Evolutionary conservation across 2,797 vertebrate genomes (phyloP).

Genomic region (Margarornis squamiger): DNA sequence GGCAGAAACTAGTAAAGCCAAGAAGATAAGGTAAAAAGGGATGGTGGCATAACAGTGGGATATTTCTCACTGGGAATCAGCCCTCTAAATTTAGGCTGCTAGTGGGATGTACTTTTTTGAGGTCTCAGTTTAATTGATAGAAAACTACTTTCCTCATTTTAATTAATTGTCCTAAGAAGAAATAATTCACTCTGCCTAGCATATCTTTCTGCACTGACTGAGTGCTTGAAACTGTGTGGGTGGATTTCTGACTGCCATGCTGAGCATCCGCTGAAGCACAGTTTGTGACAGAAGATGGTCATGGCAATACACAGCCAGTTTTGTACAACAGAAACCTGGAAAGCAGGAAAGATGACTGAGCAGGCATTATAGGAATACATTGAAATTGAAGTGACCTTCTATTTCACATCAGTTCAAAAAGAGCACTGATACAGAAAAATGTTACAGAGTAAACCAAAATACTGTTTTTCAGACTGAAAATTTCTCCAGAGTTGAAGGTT

Average conservation of each 20-base stretch:
- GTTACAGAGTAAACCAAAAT: not conserved
- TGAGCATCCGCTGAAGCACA: rapidly evolving
- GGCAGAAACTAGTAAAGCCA: not conserved
- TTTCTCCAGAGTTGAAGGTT: not conserved
- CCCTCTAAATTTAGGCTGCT: not conserved
- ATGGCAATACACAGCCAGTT: not conserved
- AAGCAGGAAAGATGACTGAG: not conserved
- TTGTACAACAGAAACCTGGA: not conserved
- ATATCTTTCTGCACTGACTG: not conserved
- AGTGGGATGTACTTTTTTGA: not conserved
- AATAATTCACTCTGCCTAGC: not conserved
- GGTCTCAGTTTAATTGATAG: not conserved
- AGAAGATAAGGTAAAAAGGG: not conserved
- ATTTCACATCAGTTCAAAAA: not conserved
- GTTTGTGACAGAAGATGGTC: not conserved
- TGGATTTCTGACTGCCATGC: not conserved
- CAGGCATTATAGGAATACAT: not conserved
- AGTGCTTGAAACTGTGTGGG: not conserved
- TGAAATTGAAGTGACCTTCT: not conserved
- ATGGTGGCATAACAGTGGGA: not conserved
- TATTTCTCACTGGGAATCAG: not conserved
- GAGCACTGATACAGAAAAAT: not conserved
- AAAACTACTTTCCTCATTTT: not conserved
- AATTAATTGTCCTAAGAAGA: not conserved
- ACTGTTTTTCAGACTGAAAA: not conserved